Conservation (phyloP, 2,113 vertebrate species). For the Micromys minutus region DNA sequence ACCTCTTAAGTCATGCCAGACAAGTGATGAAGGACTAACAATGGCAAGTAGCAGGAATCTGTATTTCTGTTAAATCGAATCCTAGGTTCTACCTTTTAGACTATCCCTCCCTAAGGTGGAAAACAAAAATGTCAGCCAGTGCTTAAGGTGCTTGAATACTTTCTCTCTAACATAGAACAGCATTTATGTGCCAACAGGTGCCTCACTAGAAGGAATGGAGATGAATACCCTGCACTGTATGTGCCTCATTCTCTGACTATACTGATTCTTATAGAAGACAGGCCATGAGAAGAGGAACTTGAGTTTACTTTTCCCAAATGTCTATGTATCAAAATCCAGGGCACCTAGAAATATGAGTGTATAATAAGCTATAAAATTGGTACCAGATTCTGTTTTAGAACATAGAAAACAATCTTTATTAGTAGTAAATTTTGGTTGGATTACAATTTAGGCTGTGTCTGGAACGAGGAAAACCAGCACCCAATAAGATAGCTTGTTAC, state of each 20-base stretch:
- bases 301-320: neutral
- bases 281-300: neutral
- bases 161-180: neutral
- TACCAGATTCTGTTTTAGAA: neutral
- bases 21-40: fast-evolving
- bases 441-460: neutral
- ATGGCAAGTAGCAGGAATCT: neutral
- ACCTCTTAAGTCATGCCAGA: neutral
- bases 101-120: neutral
- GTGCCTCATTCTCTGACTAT: neutral
- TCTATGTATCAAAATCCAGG: neutral
- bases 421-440: neutral
- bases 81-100: neutral
- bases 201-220: neutral
- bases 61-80: neutral
- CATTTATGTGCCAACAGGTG: neutral
- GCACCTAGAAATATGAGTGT: neutral
- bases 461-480: neutral
- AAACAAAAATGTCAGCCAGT: neutral
- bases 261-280: neutral
- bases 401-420: neutral
- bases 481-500: neutral
- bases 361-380: neutral
- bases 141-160: neutral
- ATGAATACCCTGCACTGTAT: neutral